These are phyloP conservation scores for Trissolcus japonicus DNA, from an alignment of 2,888 invertebrate genomes.

Conservation along the genomic window DNA sequence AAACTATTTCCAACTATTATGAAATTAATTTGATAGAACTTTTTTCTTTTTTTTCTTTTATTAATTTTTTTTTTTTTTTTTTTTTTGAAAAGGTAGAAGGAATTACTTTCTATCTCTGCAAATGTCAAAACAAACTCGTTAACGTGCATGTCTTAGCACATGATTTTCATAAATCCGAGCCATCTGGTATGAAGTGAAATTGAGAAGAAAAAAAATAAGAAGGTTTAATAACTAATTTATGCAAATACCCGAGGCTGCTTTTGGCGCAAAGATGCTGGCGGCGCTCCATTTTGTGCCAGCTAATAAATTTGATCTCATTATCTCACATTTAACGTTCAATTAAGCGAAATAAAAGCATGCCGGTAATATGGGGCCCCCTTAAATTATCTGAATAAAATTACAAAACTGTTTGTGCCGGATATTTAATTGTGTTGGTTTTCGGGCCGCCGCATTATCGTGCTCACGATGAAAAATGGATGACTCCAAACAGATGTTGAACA, in stretches of 20 bases:
- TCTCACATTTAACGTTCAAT: conserved; percentile 27
- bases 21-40: too few relatives aligned
- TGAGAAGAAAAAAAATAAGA: neutral
- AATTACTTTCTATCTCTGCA: too few relatives aligned
- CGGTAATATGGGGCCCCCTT: conserved; percentile 3
- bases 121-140: too few relatives aligned
- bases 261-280: conserved; percentile 3
- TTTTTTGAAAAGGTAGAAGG: too few relatives aligned
- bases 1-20: too few relatives aligned
- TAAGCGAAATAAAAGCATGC: conserved; percentile 25
- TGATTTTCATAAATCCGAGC: too few relatives aligned
- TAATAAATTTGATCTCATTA: conserved; percentile 33
- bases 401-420: conserved; percentile 15
- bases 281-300: conserved; percentile 5
- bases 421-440: conserved; percentile 37
- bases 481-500: conserved; percentile 48
- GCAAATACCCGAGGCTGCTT: neutral
- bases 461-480: conserved; percentile 45
- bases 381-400: conserved; percentile 34
- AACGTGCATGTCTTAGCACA: too few relatives aligned
- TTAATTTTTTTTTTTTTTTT: too few relatives aligned
- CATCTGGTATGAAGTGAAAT: too few relatives aligned
- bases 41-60: too few relatives aligned
- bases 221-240: neutral
- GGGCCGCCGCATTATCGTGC: conserved; percentile 13